Base-by-base conservation (phyloP, 2,888 invertebrate genomes). In the Thelaira solivaga region DNA sequence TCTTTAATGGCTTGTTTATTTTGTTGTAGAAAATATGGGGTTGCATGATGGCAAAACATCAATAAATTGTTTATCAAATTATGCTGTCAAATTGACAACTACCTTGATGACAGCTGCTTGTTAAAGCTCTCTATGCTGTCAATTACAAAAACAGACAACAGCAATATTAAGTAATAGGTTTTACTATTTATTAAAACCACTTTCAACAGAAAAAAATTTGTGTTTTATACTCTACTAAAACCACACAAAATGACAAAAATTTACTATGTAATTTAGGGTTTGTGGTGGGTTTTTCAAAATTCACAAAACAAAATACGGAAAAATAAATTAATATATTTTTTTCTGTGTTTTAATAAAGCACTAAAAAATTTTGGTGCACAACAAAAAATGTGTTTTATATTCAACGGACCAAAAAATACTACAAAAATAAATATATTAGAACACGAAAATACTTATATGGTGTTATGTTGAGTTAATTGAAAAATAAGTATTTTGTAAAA, bases 131-230 rank as follows among this genome's bases (percentile, higher is more conserved):
- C 43, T 45, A 26, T 34, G 26, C 34, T 67, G 59, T 67, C 67
- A 67, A 67, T 67, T 72, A 59, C 49, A 72, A 61, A 10, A 39
- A 26, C 34, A 16, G 2, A 10, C 6, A 2, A 4, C 7, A 34
- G 13, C 4, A 4, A 13, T 53, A 22, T 61, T 31, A 20, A 34
- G 24, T 59, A 22, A 26, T 45, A 34, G 47, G 39, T 57, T 76
- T 68, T 57, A 49, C 41, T 57, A 64, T 69, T 62, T 69, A 57
- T 71, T 59, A 76, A 76, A 59, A 57, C 47, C 22, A 16, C 20
- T 62, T 64, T 31, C 26, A 7, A 6, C n/a, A 36, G 51, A 67
- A n/a, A 49, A 11, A 31, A 22, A 36, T 34, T 36, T 18, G 53
- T 45, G 11, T 59, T 59, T 43, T 49, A 43, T 36, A 61, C 39